Evolutionary conservation across 1,140 invertebrate genomes (phyloP).

Genomic region (Triops cancriformis): DNA sequence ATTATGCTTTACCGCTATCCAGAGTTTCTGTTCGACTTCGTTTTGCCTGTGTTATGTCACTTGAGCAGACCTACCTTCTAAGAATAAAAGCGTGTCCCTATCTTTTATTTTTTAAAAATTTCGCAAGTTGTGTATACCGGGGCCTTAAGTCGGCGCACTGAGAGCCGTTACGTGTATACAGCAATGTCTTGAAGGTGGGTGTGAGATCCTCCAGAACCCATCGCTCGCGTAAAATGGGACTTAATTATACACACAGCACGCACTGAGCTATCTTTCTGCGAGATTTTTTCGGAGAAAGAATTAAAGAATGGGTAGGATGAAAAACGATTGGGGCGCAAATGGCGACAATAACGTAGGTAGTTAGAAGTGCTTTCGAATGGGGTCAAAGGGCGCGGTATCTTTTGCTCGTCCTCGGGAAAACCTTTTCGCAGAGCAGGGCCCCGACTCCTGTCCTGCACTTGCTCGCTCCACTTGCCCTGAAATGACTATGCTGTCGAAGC

Average conservation of each 20-base stretch:
- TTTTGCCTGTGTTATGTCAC: no score
- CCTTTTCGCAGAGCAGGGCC: neutral
- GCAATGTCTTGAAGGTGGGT: no score
- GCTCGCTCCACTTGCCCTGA: conserved; percentile 1
- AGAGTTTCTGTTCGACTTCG: no score
- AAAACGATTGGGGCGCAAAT: neutral
- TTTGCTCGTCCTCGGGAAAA: neutral
- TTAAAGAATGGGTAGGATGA: neutral
- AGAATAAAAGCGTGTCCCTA: no score
- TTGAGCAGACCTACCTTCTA: no score
- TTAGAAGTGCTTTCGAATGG: neutral
- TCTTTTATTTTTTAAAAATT: no score
- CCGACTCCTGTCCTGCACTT: neutral
- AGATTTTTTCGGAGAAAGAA: neutral
- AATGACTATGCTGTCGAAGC: neutral
- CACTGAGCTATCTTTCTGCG: neutral
- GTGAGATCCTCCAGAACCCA: no score
- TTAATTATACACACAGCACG: neutral
- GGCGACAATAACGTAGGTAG: neutral
- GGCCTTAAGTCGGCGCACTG: no score
- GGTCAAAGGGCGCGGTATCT: neutral
- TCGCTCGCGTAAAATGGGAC: no score
- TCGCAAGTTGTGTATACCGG: no score
- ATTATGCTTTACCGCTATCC: no score
- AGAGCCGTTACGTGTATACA: no score